Conservation (phyloP, 2,113 vertebrate species). For the Phalacrocorax brasilianus region DNA sequence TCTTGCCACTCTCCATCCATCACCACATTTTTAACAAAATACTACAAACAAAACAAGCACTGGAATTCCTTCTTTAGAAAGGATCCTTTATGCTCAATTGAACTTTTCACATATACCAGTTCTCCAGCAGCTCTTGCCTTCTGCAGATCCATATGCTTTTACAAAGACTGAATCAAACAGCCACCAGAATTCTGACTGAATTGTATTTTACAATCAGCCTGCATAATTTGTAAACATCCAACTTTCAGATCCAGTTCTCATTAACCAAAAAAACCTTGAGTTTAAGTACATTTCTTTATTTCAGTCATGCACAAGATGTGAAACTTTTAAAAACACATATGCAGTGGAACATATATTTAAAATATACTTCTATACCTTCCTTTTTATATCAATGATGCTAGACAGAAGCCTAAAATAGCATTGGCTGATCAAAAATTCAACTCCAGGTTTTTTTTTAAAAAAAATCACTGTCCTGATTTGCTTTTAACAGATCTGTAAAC, state of each 20-base stretch:
- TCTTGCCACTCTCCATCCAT: background rate
- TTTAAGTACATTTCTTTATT: background rate
- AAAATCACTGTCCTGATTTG: background rate
- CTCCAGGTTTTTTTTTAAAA: background rate
- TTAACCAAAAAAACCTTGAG: background rate
- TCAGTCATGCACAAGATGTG: background rate
- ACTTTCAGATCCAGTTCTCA: background rate
- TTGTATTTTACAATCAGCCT: background rate
- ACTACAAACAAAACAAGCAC: background rate
- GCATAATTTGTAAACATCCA: accelerated
- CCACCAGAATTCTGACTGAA: background rate
- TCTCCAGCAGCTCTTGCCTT: background rate
- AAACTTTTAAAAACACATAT: background rate
- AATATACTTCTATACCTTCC: background rate
- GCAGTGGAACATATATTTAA: background rate
- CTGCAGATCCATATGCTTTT: background rate
- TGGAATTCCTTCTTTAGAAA: background rate
- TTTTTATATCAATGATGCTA: background rate
- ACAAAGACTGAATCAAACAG: background rate
- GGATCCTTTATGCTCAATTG: background rate
- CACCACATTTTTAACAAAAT: background rate
- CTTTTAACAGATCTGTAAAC: background rate
- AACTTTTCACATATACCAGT: background rate
- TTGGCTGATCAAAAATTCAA: background rate
- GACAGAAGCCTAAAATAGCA: background rate